Evolutionary conservation across 64 coral and sea anemone species (phyloP), one percentile per base, ranked within the genome.

Genomic region (Montipora foliosa): DNA sequence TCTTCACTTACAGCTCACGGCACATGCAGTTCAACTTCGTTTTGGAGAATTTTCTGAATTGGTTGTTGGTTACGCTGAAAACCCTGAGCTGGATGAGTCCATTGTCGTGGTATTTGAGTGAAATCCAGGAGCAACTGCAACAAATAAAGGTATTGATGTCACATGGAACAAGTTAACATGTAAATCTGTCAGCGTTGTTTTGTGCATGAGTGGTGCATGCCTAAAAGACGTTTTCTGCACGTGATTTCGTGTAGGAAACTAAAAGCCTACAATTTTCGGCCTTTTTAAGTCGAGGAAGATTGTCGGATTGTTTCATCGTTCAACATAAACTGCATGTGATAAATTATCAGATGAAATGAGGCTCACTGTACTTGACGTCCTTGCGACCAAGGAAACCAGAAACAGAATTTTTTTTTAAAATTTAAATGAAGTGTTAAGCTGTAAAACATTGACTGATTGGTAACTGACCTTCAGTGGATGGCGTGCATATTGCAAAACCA

Each of bases 1-100:
- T 95, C 74, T 79, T 92, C 16, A 77, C 92, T 52, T 51, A 94
- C 25, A 72, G 87, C 72, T 78, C 53, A 57, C 91, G 78, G 75
- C 77, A 95, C 78, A 70, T 94, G 81, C 82, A 77, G 79, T 97
- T 99, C 13, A 91, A 60, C 84, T 87, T 96, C 61, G 91, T 93
- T 16, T 87, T 96, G 62, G 98, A 99, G 68, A 87, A 88, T 7
- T 91, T 99, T 67, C 79, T 99, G 9, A 72, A 93, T 72, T 99
- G 98, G 98, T 60, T 99, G 64, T 87, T 99, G 59, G 79, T 78
- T 17, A 96, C 82, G 6, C 89, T 89, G 66, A 96, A 87, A 49
- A 94, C 90, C 62, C 84, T 94, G 16, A 76, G 80, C 53, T 94
- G 75, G 68, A 84, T 97, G 77, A 75, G 49, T 12, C 89, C 96